These are phyloP conservation scores for Chaetops frenatus DNA, from an alignment of 2,113 vertebrate genomes.

Conservation along the genomic window DNA sequence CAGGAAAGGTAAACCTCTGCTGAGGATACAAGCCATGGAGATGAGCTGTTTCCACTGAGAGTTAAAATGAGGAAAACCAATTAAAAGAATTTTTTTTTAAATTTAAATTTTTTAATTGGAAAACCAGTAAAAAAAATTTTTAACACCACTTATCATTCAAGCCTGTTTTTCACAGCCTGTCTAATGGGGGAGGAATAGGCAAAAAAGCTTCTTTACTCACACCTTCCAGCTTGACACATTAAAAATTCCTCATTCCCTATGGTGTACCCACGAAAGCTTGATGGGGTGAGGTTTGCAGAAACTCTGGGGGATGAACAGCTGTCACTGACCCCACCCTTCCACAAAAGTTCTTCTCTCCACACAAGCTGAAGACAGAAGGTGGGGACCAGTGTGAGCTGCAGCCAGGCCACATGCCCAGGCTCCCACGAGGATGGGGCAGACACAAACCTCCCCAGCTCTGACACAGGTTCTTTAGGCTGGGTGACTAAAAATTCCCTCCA, in stretches of 20 bases:
- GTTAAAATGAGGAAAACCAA: background rate
- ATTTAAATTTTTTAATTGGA: too few species aligned
- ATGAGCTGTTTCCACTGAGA: background rate
- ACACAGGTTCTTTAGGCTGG: background rate
- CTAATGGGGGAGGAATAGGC: background rate
- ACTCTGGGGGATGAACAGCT: accelerated
- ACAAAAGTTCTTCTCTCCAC: background rate
- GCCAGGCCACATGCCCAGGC: background rate
- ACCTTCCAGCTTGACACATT: background rate
- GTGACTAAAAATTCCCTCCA: background rate
- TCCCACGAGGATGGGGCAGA: background rate
- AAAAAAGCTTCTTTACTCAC: background rate
- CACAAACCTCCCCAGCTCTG: background rate
- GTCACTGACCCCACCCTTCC: background rate
- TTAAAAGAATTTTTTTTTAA: too few species aligned
- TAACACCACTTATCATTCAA: background rate
- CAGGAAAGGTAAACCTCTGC: background rate
- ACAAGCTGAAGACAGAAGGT: background rate
- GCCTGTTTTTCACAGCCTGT: background rate
- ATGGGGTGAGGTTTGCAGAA: background rate
- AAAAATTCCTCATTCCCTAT: background rate
- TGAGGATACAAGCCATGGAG: background rate
- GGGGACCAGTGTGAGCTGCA: background rate
- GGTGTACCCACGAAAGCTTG: background rate
- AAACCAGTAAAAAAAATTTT: too few species aligned